Percentiles rank a stretch among this genome's conserved stretches.
Conservation (phyloP, 2,113 vertebrate species). For the Poeciliopsis occidentalis region DNA sequence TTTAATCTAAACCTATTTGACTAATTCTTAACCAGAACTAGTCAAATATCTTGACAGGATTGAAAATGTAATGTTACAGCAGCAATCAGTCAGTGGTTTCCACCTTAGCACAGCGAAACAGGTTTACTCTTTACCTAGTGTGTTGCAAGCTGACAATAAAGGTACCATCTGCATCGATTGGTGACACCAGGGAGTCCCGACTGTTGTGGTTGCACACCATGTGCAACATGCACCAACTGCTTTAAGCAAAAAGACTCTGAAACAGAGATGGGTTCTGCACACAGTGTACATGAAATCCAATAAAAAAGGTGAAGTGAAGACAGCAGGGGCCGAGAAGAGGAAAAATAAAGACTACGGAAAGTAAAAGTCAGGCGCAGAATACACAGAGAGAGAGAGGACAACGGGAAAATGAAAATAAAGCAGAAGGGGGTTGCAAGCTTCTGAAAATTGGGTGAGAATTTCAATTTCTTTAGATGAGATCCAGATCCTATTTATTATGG, state of each 20-base stretch:
- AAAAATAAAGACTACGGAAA: background rate
- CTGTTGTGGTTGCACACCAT: background rate
- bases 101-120: background rate
- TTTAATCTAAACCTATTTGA: too few relatives aligned
- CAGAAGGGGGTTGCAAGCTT: conserved; percentile 1
- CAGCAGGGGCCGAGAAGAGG: background rate
- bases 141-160: background rate
- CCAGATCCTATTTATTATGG: too few relatives aligned
- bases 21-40: too few relatives aligned
- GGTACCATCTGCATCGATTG: background rate
- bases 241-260: background rate
- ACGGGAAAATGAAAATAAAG: conserved; percentile 1
- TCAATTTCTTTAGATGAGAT: too few relatives aligned
- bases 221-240: background rate
- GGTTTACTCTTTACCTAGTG: too few relatives aligned
- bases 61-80: too few relatives aligned
- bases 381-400: background rate
- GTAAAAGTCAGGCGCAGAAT: background rate
- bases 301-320: background rate
- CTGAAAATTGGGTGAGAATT: too few relatives aligned
- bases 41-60: too few relatives aligned
- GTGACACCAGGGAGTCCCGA: background rate
- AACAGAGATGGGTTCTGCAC: background rate
- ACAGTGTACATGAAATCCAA: background rate
- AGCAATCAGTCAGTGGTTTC: background rate